These are phyloP conservation scores for Eulemur macaco DNA, from an alignment of 2,113 vertebrate species.

Conservation along the genomic window DNA sequence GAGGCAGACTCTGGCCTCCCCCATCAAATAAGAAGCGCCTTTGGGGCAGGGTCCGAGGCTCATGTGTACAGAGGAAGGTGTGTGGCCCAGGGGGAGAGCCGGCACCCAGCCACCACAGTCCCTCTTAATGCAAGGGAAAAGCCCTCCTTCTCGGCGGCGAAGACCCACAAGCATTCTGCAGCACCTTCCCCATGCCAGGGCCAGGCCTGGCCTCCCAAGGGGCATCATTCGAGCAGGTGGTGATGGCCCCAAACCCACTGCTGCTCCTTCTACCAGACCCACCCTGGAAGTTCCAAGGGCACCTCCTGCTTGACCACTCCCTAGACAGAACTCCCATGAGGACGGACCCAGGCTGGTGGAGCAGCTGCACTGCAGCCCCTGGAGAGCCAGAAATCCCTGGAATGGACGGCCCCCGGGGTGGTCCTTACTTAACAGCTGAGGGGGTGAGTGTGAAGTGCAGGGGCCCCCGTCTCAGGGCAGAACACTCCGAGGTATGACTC, in stretches of 20 bases:
- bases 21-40: neutral
- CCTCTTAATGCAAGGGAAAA: no score
- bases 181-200: accelerated
- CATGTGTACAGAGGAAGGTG: neutral
- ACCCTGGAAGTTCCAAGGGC: neutral
- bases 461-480: neutral
- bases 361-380: accelerated
- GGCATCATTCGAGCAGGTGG: accelerated
- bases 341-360: neutral
- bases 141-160: accelerated
- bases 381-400: neutral
- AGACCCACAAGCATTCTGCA: neutral
- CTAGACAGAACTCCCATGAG: neutral
- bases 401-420: accelerated
- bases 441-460: neutral
- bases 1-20: neutral
- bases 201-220: neutral
- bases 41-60: neutral
- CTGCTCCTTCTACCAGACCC: neutral
- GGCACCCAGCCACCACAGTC: accelerated
- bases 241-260: accelerated
- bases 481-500: neutral
- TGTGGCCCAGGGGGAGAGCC: accelerated
- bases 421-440: neutral
- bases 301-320: neutral